Evolutionary conservation across 2,797 vertebrate species (phyloP).

Genomic region (Morelia viridis): DNA sequence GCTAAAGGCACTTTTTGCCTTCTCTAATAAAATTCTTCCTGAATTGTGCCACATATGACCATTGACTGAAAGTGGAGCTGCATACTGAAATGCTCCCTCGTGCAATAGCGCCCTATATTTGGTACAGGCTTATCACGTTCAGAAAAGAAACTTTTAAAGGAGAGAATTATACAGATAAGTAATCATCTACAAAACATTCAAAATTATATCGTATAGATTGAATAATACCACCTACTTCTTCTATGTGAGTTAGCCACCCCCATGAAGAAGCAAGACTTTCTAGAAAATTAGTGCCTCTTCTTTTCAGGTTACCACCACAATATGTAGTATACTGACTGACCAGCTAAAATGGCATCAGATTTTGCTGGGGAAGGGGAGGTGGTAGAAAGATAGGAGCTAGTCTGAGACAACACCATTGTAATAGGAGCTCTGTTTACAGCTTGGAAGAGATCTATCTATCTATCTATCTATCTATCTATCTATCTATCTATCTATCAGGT

Average conservation of each 20-base stretch:
- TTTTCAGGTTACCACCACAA: neutral
- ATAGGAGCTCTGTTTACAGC: neutral
- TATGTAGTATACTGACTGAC: neutral
- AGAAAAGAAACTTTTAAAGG: neutral
- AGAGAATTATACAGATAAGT: neutral
- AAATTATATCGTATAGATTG: neutral
- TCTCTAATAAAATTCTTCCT: neutral
- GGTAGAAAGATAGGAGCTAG: neutral
- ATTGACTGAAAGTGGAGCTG: neutral
- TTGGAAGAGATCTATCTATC: neutral
- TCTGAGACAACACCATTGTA: neutral
- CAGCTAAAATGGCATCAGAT: neutral
- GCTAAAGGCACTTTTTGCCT: neutral
- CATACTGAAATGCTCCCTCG: neutral
- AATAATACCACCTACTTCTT: neutral
- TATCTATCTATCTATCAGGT: neutral
- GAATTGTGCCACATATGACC: neutral
- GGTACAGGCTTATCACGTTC: neutral
- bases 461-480: neutral
- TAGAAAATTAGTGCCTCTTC: neutral
- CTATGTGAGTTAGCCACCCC: neutral
- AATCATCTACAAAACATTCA: neutral
- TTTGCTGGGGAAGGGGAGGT: neutral
- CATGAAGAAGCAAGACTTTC: neutral
- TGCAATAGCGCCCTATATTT: neutral